A percentile compares a stretch with the other conserved stretches of the same genome.
Evolutionary conservation across 2,888 invertebrate genomes (phyloP).

Genomic region (Xestia xanthographa): DNA sequence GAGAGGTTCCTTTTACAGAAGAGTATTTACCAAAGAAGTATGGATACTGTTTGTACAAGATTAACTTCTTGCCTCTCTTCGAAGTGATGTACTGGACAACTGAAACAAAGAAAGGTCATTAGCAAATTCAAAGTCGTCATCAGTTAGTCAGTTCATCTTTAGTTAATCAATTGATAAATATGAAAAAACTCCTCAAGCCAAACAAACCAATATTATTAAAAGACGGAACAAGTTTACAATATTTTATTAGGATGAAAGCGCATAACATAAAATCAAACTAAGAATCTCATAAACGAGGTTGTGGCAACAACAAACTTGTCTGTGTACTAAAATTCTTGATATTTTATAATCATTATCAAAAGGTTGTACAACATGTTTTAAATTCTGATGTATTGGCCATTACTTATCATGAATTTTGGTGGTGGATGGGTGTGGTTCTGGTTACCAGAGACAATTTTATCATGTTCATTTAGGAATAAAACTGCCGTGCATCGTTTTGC

Average conservation of each 20-base stretch:
- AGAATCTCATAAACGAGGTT: too few species aligned
- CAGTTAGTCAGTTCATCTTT: not conserved
- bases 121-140: not conserved
- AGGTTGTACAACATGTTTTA: not conserved
- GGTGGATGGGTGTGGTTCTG: constrained; percentile 33
- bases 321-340: too few species aligned
- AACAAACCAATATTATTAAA: too few species aligned
- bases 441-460: constrained; percentile 6
- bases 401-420: constrained; percentile 18
- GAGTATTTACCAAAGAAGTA: not conserved
- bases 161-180: not conserved
- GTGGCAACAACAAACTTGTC: too few species aligned
- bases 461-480: not conserved
- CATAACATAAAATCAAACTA: not conserved
- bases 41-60: constrained; percentile 19
- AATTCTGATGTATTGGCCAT: constrained; percentile 37
- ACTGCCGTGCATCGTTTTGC: too few species aligned
- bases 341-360: too few species aligned
- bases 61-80: constrained; percentile 3
- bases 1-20: not conserved
- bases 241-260: not conserved
- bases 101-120: not conserved
- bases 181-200: not conserved
- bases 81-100: not conserved
- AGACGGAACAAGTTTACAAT: not conserved